Evolutionary conservation across 2,797 vertebrate genomes (phyloP).

Genomic region (Rhynchonycteris naso): DNA sequence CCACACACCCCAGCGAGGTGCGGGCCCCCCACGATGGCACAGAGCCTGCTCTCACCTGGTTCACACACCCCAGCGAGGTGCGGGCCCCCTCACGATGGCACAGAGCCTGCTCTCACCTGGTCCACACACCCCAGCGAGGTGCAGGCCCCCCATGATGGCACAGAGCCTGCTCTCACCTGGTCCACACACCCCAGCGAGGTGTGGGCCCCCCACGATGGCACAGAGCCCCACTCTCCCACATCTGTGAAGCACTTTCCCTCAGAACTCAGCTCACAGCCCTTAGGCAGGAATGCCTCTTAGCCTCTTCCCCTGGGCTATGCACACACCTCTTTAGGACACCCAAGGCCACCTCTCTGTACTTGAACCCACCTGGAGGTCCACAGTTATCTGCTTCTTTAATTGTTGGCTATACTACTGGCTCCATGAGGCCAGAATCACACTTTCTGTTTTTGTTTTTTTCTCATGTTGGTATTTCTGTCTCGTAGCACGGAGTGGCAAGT

Average conservation of each 20-base stretch:
- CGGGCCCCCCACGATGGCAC: too few relatives aligned
- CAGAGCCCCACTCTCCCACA: too few relatives aligned
- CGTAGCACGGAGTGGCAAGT: background rate
- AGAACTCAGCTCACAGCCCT: background rate
- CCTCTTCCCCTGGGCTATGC: background rate
- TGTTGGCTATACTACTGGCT: background rate
- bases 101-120: too few relatives aligned
- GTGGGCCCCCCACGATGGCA: background rate
- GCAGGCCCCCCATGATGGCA: too few relatives aligned
- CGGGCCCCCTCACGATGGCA: too few relatives aligned
- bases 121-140: too few relatives aligned
- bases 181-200: too few relatives aligned
- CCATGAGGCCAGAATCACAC: background rate
- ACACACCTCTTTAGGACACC: too few relatives aligned
- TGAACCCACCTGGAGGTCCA: fast-evolving
- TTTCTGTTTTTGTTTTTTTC: background rate
- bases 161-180: too few relatives aligned
- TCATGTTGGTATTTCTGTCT: background rate
- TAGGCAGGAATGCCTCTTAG: background rate
- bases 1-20: too few relatives aligned
- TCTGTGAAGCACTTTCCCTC: background rate
- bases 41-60: too few relatives aligned
- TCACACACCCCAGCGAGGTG: too few relatives aligned
- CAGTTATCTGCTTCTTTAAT: background rate
- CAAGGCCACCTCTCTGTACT: background rate